A percentile compares a stretch with the other conserved stretches of the same genome.
Evolutionary conservation across 1,140 invertebrate genomes (phyloP).

Genomic region (Aricia agestis): DNA sequence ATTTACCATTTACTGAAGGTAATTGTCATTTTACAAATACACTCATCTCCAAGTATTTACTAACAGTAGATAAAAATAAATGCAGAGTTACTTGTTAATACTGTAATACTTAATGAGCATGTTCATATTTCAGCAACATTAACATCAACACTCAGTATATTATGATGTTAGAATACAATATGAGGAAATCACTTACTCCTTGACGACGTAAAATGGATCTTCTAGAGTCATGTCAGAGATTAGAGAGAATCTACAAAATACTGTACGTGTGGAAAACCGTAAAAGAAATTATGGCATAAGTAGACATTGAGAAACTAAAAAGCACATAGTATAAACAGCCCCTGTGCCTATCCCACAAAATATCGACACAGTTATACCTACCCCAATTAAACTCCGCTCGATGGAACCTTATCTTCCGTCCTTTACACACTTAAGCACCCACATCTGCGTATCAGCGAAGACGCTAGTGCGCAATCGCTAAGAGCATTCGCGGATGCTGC

Average conservation of each 20-base stretch:
- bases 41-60: neutral
- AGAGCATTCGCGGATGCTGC: constrained; percentile 16
- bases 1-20: neutral
- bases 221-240: constrained; percentile 90
- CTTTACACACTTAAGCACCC: constrained; percentile 46
- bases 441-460: constrained; percentile 43
- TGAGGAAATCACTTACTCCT: constrained; percentile 86
- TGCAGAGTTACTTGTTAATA: neutral
- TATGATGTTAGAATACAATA: neutral
- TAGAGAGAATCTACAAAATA: constrained; percentile 37
- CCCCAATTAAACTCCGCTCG: constrained; percentile 46
- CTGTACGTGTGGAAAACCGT: constrained; percentile 46
- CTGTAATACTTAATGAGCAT: neutral
- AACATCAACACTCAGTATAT: neutral
- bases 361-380: constrained; percentile 65
- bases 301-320: constrained; percentile 40
- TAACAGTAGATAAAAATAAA: neutral
- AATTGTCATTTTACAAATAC: neutral
- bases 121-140: neutral
- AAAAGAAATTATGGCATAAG: constrained; percentile 37
- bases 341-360: constrained; percentile 65
- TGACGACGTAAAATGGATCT: constrained; percentile 96
- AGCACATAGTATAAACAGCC: constrained; percentile 38
- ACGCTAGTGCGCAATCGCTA: constrained; percentile 55
- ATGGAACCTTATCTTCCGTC: constrained; percentile 51